Base-by-base conservation (phyloP, 2,113 vertebrate species). In the Tautogolabrus adspersus region DNA sequence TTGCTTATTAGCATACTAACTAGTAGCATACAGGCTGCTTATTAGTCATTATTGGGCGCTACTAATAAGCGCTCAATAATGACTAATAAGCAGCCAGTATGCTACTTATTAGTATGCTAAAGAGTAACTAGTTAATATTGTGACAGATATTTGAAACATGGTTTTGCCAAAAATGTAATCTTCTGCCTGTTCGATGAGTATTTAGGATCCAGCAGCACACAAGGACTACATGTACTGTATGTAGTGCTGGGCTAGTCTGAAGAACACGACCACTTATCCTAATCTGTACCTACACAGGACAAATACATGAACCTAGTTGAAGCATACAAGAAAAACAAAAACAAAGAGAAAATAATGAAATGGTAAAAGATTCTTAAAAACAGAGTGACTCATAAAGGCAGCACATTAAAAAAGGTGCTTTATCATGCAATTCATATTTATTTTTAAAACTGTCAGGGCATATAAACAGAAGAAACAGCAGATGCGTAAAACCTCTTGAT, bases 401-500 rank as follows among this genome's bases (percentile, higher is more conserved):
- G 18, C 6, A 15, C 22, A 52, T 72, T 69, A 37, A 47, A 77
- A 83, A 82, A 74, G 79, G 47, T 85, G 78, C 83, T 91, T 94
- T 85, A 87, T 91, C 95, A 96, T 96, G 95, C 96, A 93, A 92
- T 85, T 94, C 88, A 93, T 88, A 75, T 96, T 94, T 96, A 95
- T 96, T 96, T 86, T 82, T 93, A 91, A n/a, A 95, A 96, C 93
- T 77, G 84, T 72, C 81, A 55, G 85, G 81, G 69, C 81, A 65
- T 79, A 75, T 85, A 82, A 90, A 91, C 81, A 88, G 68, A 80
- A 75, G 34, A 72, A 61, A 87, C 37, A 56, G 58, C 52, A 73
- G 47, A 66, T 15, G 46, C 16, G 72, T 54, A 61, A 72, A 82
- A 65, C 61, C 10, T 66, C 44, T 64, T 55, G 16, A 83, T 66